Evolutionary conservation across 2,797 vertebrate species (phyloP).

Genomic region (Oceanodroma leucorhoa): DNA sequence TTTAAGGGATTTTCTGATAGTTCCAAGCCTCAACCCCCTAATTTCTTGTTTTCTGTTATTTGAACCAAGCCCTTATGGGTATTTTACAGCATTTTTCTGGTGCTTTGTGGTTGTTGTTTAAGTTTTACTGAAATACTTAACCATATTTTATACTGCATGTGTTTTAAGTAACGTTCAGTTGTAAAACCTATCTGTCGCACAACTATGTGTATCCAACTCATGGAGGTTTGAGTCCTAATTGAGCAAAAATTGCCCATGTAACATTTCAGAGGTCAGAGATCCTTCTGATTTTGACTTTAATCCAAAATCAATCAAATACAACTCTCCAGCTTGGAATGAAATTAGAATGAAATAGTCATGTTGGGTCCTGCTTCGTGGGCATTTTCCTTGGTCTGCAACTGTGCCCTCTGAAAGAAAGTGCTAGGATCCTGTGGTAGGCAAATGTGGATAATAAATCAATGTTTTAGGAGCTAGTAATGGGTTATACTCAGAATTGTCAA

Average conservation of each 20-base stretch:
- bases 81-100: neutral
- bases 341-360: neutral
- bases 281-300: slow-evolving; percentile 7
- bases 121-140: neutral
- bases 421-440: neutral
- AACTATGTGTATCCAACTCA: neutral
- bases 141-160: neutral
- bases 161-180: neutral
- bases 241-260: neutral
- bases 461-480: neutral
- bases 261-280: neutral
- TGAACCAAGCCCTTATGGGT: neutral
- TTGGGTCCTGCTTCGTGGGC: neutral
- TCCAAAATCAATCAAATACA: neutral
- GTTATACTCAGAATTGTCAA: neutral
- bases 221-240: neutral
- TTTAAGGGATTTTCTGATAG: neutral
- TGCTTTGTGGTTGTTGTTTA: slow-evolving; percentile 3
- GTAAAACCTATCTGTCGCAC: neutral
- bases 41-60: neutral
- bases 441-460: neutral
- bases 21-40: neutral
- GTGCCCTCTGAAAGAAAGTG: neutral
- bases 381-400: neutral
- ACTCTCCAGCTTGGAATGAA: neutral